A percentile compares a stretch with the other conserved stretches of the same genome.
Conservation (phyloP, 2,113 vertebrate species). For the Bettongia penicillata region DNA sequence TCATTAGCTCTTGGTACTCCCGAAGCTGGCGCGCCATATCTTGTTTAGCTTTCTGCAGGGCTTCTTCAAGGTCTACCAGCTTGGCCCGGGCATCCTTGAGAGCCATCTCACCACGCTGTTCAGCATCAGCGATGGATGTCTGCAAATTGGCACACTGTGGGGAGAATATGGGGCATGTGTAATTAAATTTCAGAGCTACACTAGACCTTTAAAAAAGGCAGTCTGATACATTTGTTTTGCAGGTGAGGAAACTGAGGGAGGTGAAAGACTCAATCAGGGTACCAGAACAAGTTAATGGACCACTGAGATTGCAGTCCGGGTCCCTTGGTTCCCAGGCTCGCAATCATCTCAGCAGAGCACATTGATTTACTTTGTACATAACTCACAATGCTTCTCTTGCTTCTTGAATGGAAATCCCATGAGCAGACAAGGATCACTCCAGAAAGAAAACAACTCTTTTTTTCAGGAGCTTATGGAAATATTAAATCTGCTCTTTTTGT, state of each 20-base stretch:
- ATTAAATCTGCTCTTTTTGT: neutral
- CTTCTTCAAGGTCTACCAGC: conserved; percentile 84
- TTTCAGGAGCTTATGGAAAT: neutral
- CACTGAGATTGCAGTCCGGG: neutral
- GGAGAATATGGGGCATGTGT: neutral
- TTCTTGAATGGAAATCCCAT: neutral
- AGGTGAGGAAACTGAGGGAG: neutral
- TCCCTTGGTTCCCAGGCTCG: neutral
- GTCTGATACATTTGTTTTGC: neutral
- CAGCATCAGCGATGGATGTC: conserved; percentile 79
- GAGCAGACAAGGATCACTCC: neutral
- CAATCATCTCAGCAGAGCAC: neutral
- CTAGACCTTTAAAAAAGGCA: neutral
- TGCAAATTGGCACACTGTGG: conserved; percentile 84
- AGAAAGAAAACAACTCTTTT: neutral
- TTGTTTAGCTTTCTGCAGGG: conserved; percentile 85
- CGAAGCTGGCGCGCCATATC: conserved; percentile 84
- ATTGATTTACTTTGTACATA: neutral
- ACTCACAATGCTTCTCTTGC: no score
- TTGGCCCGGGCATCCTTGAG: conserved; percentile 85
- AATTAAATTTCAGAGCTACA: neutral
- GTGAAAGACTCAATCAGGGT: neutral
- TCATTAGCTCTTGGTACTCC: conserved; percentile 80
- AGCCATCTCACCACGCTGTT: conserved; percentile 84
- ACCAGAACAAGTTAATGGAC: neutral